Base-by-base conservation (phyloP, 2,797 vertebrate species). In the Tragopan temminckii region DNA sequence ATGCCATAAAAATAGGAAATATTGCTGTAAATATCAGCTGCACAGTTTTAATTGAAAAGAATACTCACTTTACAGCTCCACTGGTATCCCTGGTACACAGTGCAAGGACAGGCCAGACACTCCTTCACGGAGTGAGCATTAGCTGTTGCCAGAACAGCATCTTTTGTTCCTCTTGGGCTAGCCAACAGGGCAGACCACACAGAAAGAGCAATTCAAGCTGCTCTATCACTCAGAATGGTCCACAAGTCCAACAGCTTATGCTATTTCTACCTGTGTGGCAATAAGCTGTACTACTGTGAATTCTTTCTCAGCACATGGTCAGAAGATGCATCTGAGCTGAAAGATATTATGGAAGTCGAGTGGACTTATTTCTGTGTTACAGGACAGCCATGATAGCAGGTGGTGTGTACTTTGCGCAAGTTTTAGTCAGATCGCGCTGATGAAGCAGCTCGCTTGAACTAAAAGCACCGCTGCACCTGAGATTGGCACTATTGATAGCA, bases 191-290 rank as follows among this genome's bases (percentile, higher is more conserved):
- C 31, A 62, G 25, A 68, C 5, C 12, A 23, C 31, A 27, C 5
- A 50, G 46, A 72, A 88, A 52, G 3, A 38, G 3, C 42, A 33
- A 40, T 58, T 29, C 45, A 48, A 46, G 42, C 18, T 46, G 3
- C 57, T 19, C 10, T 0, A 0, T 24, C 42, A 23, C 5, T 43
- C 25, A 18, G 46, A 38, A 13, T 1, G 19, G 36, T 46, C 35
- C 10, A 38, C 25, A 25, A 3, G 4, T 40, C n/a, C 40, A 1
- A 6, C 53, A 17, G 18, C 62, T 85, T 79, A 15, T 36, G 1
- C 6, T 46, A 9, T 29, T 83, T 52, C n/a, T 75, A 25, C 46
- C 35, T 23, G 62, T 46, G 50, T 81, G 27, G 19, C 74, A 45
- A 0, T 33, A 70, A 25, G 19, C 69, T 53, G 61, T 81, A 9